These are phyloP conservation scores for Sisyra nigra DNA, from an alignment of 2,888 invertebrate genomes.

Conservation along the genomic window DNA sequence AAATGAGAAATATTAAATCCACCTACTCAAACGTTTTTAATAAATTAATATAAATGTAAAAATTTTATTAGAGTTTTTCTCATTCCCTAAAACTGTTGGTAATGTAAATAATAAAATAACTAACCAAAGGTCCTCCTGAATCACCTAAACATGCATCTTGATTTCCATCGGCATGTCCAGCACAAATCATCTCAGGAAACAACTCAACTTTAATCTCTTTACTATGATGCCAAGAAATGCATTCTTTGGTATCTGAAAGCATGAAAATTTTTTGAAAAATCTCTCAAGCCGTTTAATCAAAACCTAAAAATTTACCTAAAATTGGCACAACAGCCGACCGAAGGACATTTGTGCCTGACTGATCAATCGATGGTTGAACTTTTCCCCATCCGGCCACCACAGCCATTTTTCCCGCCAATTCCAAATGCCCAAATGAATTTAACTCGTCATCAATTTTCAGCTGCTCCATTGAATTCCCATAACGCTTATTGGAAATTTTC, in stretches of 20 bases:
- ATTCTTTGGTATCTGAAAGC: conserved; percentile 47
- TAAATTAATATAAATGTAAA: too few relatives aligned
- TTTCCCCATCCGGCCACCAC: conserved; percentile 77
- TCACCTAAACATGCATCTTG: conserved; percentile 74
- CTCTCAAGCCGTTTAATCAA: not conserved
- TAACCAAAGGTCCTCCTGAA: conserved; percentile 56
- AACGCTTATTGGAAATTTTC: conserved; percentile 23
- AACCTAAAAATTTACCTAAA: conserved; percentile 35
- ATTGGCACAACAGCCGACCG: conserved; percentile 71
- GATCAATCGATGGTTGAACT: conserved; percentile 51
- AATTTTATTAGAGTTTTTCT: too few relatives aligned
- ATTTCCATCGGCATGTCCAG: conserved; percentile 66
- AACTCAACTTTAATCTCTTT: conserved; percentile 66
- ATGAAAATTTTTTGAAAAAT: conserved; percentile 1
- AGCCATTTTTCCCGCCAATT: conserved; percentile 36
- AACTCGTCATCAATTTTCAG: conserved; percentile 16
- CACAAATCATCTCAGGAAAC: conserved; percentile 67
- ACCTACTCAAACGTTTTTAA: too few relatives aligned
- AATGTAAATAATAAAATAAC: too few relatives aligned
- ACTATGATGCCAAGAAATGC: conserved; percentile 64
- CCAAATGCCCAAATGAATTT: conserved; percentile 11
- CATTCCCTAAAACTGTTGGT: too few relatives aligned
- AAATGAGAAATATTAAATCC: too few relatives aligned
- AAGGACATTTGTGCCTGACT: conserved; percentile 65
- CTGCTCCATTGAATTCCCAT: too few relatives aligned